Base-by-base conservation (phyloP, 2,797 vertebrate genomes). In the Aythya fuligula region DNA sequence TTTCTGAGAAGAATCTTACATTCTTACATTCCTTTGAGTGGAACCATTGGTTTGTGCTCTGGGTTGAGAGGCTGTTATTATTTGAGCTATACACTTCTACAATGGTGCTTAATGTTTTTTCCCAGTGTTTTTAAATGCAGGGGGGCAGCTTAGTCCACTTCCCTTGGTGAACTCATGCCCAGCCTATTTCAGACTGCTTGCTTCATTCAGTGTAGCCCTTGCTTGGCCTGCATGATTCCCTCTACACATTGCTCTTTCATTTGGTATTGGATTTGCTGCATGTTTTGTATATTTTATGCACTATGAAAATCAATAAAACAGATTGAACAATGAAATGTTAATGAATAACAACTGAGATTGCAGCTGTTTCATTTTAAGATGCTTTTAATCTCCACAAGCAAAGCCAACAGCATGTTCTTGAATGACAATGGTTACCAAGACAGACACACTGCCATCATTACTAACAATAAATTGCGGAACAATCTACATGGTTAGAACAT, bases 231-330 rank as follows among this genome's bases (percentile, higher is more conserved):
- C 32, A 21, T 34, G 21, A 90, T 70, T 79, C 14, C 53, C 27
- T 85, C 45, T 39, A 8, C 36, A 34, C 28, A 5, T 53, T 39
- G 22, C 43, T 80, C 25, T 82, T 94, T 41, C 47, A 60, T 60
- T 92, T 0, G 0, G 13, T 82, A 90, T 76, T 0, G 2, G 27
- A 84, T 90, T 84, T 95, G 85, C 89, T 79, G 38, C 60, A 70
- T 1, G 6, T 65, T 94, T 91, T 74, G 49, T 83, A 32, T 81
- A 93, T 90, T 93, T 87, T 94, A 77, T 91, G 67, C 77, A 74
- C 62, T 90, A 95, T 85, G 71, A 92, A 94, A 96, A 93, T 94
- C 80, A 94, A 65, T 90, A 95, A 66, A 94, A 71, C 39, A 85
- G 64, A 64, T 87, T 77, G 49, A 90, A 89, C 61, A 92, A 94